phyloP scores from a whole-genome alignment of 1,140 invertebrate species.

The Oryzaephilus surinamensis region DNA sequence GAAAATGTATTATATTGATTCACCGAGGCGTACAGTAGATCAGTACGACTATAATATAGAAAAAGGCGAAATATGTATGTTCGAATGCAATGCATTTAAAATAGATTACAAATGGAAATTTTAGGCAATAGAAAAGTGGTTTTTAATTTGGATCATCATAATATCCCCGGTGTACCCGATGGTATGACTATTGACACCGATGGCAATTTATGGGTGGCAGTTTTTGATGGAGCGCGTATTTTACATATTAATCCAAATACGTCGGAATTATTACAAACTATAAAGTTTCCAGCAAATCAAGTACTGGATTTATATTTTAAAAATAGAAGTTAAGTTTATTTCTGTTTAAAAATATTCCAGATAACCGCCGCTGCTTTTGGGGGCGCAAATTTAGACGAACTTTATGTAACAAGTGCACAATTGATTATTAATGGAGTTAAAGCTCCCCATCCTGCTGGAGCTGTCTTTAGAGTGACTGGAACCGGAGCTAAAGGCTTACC shows the following conservation, averaged over 20 bases:
- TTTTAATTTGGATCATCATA: conserved; percentile 20
- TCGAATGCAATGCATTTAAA: background rate
- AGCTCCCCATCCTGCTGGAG: conserved; percentile 48
- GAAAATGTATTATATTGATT: conserved; percentile 66
- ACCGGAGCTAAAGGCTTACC: conserved; percentile 45
- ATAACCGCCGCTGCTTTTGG: conserved; percentile 49
- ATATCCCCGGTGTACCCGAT: conserved; percentile 42
- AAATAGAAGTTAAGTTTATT: no score
- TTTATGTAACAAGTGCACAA: conserved; percentile 62
- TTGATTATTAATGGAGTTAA: conserved; percentile 39
- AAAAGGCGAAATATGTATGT: conserved; percentile 54
- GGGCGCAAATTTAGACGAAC: conserved; percentile 54
- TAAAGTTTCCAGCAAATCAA: conserved; percentile 1
- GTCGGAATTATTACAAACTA: conserved; percentile 16
- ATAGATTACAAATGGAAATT: conserved; percentile 3
- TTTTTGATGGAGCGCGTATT: conserved; percentile 35
- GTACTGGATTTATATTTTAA: conserved; percentile 8
- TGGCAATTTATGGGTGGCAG: conserved; percentile 53
- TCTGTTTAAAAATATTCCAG: conserved; percentile 7
- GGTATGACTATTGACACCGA: conserved; percentile 57
- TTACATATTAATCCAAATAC: conserved; percentile 29
- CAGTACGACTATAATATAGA: conserved; percentile 63
- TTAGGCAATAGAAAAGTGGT: conserved; percentile 19
- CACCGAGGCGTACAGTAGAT: conserved; percentile 49
- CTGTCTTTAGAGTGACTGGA: conserved; percentile 55